Conservation (phyloP, 2,113 vertebrate genomes). For the Gavialis gangeticus region DNA sequence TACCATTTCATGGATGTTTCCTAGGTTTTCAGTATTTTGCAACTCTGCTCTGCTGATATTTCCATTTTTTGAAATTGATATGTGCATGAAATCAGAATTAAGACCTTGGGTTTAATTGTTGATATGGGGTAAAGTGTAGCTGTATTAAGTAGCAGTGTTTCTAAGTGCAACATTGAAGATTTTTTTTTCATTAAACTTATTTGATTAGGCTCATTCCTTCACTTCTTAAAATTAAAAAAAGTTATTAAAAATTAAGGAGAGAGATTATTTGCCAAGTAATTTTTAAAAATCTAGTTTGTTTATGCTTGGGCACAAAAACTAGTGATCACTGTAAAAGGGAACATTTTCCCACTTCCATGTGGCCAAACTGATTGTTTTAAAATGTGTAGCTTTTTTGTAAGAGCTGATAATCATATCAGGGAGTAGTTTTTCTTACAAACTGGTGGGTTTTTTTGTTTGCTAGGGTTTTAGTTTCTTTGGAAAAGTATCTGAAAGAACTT, state of each 20-base stretch:
- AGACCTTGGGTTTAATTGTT: background rate
- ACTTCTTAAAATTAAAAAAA: background rate
- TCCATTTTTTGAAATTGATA: background rate
- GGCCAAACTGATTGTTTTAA: background rate
- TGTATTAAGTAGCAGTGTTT: background rate
- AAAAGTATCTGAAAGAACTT: conserved; percentile 7
- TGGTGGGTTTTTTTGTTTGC: background rate
- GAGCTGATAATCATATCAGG: background rate
- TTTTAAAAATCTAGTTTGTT: background rate
- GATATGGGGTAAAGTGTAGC: fast-evolving
- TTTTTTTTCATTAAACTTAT: background rate
- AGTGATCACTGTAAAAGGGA: background rate
- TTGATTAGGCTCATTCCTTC: background rate
- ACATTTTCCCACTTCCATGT: background rate
- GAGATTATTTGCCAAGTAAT: background rate
- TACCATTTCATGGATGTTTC: background rate
- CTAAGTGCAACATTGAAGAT: background rate
- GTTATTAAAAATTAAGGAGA: background rate
- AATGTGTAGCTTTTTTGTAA: background rate
- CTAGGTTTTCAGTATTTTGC: background rate
- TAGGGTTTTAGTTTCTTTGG: background rate
- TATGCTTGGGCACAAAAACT: background rate
- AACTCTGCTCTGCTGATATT: background rate
- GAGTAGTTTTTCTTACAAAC: background rate
- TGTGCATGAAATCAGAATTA: background rate